Base-by-base conservation (phyloP, 2,888 invertebrate species). In the Lathronympha strigana region DNA sequence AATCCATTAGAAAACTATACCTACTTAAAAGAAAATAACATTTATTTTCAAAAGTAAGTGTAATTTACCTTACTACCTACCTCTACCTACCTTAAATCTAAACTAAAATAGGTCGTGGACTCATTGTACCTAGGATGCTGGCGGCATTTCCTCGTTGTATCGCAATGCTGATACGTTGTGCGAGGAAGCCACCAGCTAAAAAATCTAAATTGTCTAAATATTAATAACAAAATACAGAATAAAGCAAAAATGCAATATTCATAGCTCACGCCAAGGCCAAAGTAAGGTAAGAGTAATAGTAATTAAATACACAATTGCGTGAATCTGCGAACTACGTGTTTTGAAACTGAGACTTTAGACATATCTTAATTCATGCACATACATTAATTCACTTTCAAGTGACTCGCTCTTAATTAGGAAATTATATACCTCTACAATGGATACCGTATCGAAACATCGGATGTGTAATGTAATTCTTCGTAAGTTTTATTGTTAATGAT, bases 351-450 rank as follows among this genome's bases (percentile, higher is more conserved):
- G 28, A 45, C 15, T 64, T 38, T 28, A 50, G 17, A 15, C 33
- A 45, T 60, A 31, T 49, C 55, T 54, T 40, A 60, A 64, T 53
- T 19, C 51, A 64, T 64, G 64, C 36, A 21, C 58, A 64, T 64
- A 64, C 5, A 51, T 60, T 64, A 64, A 51, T 64, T 60, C 53
- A 53, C 53, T 60, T 64, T 60, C 45, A 53, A 60, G 15, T 17
- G 38, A 25, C 8, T 57, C 33, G 28, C 36, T 28, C 9, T 40
- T 25, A 50, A 31, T 63, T 64, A 31, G 36, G 64, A 60, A 64
- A 60, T 64, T 53, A 23, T 19, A 47, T 28, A 54, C 15, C 1
- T 8, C 9, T n/a, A n/a, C 36, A 36, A 45, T 38, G 11, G 43
- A 3, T 15, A 23, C 33, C 13, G 43, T 43, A 28, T 43, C 28